Evolutionary conservation across 2,113 vertebrate species (phyloP).

Genomic region (Sinocyclocheilus anophthalmus): DNA sequence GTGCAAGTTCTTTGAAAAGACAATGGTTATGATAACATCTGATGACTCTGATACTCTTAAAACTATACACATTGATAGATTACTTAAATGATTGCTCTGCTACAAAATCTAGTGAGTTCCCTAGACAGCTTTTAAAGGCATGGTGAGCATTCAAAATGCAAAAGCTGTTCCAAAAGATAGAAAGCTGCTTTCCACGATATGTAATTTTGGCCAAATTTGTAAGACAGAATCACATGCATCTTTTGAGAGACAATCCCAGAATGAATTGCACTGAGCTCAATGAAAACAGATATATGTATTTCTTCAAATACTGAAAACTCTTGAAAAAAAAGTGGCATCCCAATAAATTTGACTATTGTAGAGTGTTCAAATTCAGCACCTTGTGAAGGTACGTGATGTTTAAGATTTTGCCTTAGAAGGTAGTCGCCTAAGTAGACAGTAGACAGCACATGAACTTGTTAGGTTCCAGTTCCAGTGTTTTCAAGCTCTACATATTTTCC

Average conservation of each 20-base stretch:
- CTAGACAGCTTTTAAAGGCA: background rate
- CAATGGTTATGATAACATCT: background rate
- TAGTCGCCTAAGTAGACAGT: background rate
- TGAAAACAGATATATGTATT: background rate
- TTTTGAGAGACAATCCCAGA: background rate
- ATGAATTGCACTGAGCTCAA: background rate
- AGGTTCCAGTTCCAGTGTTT: background rate
- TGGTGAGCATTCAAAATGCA: background rate
- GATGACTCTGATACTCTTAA: background rate
- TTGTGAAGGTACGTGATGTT: background rate
- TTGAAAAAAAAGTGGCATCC: background rate
- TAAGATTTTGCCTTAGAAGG: background rate
- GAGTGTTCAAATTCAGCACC: background rate
- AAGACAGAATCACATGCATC: background rate
- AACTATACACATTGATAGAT: background rate
- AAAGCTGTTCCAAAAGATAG: background rate
- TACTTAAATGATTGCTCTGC: background rate
- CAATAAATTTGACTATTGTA: background rate
- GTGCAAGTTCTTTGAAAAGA: background rate
- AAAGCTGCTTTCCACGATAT: background rate
- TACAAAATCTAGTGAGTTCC: background rate
- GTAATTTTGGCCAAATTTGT: background rate
- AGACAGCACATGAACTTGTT: background rate
- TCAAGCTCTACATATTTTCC: slow-evolving; percentile 12
- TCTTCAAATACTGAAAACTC: background rate